Base-by-base conservation (phyloP, 1,140 invertebrate genomes). In the Caenorhabditis latens region DNA sequence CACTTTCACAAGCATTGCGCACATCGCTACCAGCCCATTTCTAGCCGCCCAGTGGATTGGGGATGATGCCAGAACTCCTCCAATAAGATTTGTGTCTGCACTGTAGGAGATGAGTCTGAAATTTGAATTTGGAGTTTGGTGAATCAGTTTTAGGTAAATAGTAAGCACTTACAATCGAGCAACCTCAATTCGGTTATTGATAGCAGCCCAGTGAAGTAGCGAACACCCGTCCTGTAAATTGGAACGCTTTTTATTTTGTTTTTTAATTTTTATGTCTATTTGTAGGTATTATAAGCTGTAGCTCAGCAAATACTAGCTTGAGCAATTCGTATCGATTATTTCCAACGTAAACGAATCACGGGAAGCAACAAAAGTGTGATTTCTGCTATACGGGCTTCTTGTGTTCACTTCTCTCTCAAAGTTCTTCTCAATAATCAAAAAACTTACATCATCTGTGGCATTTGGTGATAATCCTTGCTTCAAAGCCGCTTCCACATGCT, bases 41-140 rank as follows among this genome's bases (percentile, higher is more conserved):
- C 96, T 95, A 83, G 96, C 96, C 0, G 97, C 97, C 98, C 98
- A 99, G 93, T 99, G 97, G 82, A 99, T 93, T 32, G 98, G 97
- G 9, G 97, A 98, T 0, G 97, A 96, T 90, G 95, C 95, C 14
- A 99, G 93, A 93, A 98, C 97, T 48, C 98, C 98, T 71, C 98
- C 98, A 86, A 98, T 94, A 0, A 96, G 96, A 94, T 99, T 97
- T 0, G 99, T 95, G 82, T 95, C 94, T 4, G 97, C 97, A 50
- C 97, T 97, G 92, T 96, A 96, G 53, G 95, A 94, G 84, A 98
- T 94, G 88, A 88, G 65, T 57, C 87, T 85, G 67, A 95, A 93
- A 83, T 42, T 75, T 84, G 2, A 21, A 50, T 43, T 43, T 21
- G 19, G 42, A 40, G 61, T 79, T n/a, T n/a, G n/a, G n/a, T n/a